Evolutionary conservation across 2,888 invertebrate species (phyloP).

Genomic region (Stenichneumon culpator): DNA sequence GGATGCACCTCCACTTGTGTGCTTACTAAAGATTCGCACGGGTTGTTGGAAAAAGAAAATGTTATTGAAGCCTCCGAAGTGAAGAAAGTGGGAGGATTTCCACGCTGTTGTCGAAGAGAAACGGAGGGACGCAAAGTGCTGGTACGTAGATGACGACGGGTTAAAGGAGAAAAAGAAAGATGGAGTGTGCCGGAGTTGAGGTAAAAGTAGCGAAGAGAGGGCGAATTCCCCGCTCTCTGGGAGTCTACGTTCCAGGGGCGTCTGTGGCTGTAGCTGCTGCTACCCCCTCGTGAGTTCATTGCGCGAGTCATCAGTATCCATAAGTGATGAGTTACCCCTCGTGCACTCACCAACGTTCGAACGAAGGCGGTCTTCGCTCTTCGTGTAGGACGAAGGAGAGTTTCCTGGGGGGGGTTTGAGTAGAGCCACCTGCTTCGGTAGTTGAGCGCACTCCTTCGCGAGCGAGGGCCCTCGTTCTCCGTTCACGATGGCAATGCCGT

Average conservation of each 20-base stretch:
- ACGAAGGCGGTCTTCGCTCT: slow-evolving; percentile 58
- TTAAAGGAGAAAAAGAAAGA: slow-evolving; percentile 76
- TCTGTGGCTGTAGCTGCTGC: slow-evolving; percentile 58
- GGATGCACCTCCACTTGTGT: slow-evolving; percentile 60
- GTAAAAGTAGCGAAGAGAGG: slow-evolving; percentile 67
- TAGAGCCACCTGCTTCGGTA: slow-evolving; percentile 83
- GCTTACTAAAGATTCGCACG: slow-evolving; percentile 41
- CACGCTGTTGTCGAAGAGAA: slow-evolving; percentile 45
- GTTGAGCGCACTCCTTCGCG: slow-evolving; percentile 77
- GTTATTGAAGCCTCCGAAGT: slow-evolving; percentile 79
- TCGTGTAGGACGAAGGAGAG: slow-evolving; percentile 49
- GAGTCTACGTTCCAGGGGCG: slow-evolving; percentile 72
- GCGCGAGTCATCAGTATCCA: slow-evolving; percentile 92
- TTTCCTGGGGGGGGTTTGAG: slow-evolving; percentile 73
- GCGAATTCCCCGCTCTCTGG: slow-evolving; percentile 57
- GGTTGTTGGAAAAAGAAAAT: slow-evolving; percentile 76
- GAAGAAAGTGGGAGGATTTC: slow-evolving; percentile 44
- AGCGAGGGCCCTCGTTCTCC: slow-evolving; percentile 33
- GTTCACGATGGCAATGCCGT: slow-evolving; percentile 65
- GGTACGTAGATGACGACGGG: slow-evolving; percentile 81
- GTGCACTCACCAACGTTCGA: slow-evolving; percentile 62
- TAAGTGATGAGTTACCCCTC: slow-evolving; percentile 89
- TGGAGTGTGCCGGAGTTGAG: slow-evolving; percentile 64
- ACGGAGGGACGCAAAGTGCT: slow-evolving; percentile 53
- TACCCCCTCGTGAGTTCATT: slow-evolving; percentile 87